phyloP scores from a whole-genome alignment of 2,113 vertebrate genomes.

The Podilymbus podiceps region DNA sequence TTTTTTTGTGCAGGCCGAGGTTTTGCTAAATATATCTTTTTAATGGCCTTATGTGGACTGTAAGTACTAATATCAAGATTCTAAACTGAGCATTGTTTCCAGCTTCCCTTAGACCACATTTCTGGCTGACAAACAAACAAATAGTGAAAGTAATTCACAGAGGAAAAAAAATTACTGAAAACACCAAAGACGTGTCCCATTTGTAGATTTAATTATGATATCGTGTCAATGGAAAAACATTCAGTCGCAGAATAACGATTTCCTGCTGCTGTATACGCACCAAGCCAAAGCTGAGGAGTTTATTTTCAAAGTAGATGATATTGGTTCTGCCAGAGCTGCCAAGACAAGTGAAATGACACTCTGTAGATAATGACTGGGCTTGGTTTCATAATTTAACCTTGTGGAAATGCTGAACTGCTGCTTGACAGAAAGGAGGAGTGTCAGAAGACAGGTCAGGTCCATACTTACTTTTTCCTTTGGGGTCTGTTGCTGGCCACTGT shows the following conservation, averaged over 20 bases:
- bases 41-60: neutral
- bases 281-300: conserved; percentile 45
- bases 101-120: neutral
- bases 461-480: neutral
- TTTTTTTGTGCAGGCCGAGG: neutral
- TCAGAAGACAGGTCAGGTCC: neutral
- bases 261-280: conserved; percentile 46
- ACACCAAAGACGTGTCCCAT: neutral
- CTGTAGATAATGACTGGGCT: conserved; percentile 38
- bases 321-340: conserved; percentile 47
- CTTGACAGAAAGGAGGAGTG: neutral
- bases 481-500: neutral
- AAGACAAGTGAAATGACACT: conserved; percentile 48
- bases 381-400: conserved; percentile 54
- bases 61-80: neutral
- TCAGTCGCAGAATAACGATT: conserved; percentile 52
- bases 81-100: neutral
- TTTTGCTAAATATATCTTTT: neutral
- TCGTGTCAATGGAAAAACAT: conserved; percentile 53
- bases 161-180: conserved; percentile 1
- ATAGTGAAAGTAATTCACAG: conserved; percentile 8
- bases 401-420: neutral
- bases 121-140: conserved; percentile 11
- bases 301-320: conserved; percentile 58
- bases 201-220: conserved; percentile 56